Conservation (phyloP, 2,797 vertebrate species). For the Tauraco hartlaubi region DNA sequence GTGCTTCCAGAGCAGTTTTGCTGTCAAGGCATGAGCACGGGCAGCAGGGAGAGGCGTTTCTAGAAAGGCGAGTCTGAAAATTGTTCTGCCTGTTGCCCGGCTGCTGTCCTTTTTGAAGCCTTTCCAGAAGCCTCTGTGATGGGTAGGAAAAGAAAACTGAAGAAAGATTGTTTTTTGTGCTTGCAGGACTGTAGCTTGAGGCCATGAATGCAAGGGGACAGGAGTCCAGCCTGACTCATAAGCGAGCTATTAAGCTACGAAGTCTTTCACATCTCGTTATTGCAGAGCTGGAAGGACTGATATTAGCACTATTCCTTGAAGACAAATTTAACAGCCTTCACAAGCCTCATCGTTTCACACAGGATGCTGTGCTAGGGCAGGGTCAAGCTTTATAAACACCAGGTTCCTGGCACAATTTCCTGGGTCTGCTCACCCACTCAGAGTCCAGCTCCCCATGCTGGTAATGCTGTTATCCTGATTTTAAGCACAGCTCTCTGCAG, state of each 20-base stretch:
- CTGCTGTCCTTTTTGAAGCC: not conserved
- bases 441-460: not conserved
- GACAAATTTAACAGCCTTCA: not conserved
- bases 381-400: conserved; percentile 15
- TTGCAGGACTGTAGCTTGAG: not conserved
- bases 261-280: not conserved
- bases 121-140: not conserved
- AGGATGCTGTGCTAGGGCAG: not conserved
- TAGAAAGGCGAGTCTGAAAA: not conserved
- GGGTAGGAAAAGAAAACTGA: not conserved
- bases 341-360: not conserved
- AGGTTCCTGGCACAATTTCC: not conserved
- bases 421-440: not conserved
- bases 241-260: conserved; percentile 6
- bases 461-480: not conserved
- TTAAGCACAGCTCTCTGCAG: not conserved
- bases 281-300: not conserved
- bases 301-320: conserved; percentile 29
- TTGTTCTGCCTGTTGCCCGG: not conserved
- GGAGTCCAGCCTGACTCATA: not conserved
- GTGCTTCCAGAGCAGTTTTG: not conserved
- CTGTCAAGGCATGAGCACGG: not conserved
- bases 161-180: not conserved
- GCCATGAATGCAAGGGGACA: rapidly evolving
- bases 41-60: not conserved